Evolutionary conservation across 2,888 invertebrate species (phyloP).

Genomic region (Synergus japonicus): DNA sequence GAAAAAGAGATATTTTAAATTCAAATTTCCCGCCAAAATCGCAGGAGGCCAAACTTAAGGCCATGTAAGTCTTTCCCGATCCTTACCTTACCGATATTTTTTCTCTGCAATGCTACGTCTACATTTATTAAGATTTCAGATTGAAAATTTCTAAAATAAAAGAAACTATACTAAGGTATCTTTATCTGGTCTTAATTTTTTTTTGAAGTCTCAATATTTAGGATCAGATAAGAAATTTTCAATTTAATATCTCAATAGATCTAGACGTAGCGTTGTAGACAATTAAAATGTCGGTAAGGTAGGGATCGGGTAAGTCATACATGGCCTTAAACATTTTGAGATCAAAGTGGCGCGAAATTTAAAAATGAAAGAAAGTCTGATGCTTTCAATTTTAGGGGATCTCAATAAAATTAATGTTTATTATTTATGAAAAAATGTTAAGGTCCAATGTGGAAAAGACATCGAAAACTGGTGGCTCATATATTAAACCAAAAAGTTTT

Average conservation of each 20-base stretch:
- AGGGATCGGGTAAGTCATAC: no score
- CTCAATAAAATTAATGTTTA: not conserved
- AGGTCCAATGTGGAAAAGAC: constrained; percentile 55
- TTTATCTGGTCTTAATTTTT: no score
- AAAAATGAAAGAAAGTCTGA: not conserved
- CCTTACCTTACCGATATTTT: no score
- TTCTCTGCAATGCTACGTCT: no score
- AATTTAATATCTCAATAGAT: no score
- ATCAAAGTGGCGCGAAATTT: not conserved
- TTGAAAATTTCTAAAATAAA: no score
- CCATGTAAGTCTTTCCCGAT: not conserved
- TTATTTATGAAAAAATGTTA: not conserved
- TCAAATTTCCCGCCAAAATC: not conserved
- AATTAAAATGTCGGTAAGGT: no score
- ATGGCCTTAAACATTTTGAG: not conserved
- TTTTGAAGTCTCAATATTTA: no score
- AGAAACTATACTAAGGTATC: no score
- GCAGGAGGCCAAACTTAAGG: not conserved
- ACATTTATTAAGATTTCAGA: no score
- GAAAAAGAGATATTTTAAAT: not conserved
- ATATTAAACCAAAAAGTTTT: constrained; percentile 52
- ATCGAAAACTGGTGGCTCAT: constrained; percentile 56
- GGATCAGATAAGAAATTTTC: no score
- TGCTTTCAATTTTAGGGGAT: not conserved
- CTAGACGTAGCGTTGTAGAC: no score